Conservation (phyloP, 2,113 vertebrate genomes). For the Hemiprocne comata region DNA sequence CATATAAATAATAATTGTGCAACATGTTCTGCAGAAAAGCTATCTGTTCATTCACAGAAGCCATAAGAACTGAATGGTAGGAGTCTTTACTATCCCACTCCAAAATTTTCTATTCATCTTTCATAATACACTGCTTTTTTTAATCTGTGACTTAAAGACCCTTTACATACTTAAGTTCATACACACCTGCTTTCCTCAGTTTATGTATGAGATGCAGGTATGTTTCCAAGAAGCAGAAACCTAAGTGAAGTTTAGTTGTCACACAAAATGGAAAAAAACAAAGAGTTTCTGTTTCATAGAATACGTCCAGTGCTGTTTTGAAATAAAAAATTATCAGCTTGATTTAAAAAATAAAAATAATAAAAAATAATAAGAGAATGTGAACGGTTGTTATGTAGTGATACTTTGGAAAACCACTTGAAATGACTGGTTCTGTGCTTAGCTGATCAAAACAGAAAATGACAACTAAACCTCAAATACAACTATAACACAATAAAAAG, state of each 20-base stretch:
- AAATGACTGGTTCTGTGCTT: not conserved
- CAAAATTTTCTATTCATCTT: not conserved
- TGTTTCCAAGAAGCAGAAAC: not conserved
- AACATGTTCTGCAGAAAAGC: not conserved
- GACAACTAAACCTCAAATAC: not conserved
- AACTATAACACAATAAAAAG: not conserved
- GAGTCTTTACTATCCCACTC: not conserved
- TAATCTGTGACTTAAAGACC: not conserved
- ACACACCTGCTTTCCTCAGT: not conserved
- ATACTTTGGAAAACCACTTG: not conserved
- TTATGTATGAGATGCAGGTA: not conserved
- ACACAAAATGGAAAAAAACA: not conserved
- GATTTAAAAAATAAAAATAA: not conserved
- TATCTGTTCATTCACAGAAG: not conserved
- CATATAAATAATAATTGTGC: not conserved
- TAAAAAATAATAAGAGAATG: not conserved
- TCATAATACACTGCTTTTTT: not conserved
- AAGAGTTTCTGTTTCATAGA: not conserved
- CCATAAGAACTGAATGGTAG: not conserved
- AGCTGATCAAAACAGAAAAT: not conserved
- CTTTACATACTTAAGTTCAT: not conserved
- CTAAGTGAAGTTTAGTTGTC: not conserved
- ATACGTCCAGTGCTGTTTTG: not conserved
- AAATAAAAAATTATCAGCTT: not conserved
- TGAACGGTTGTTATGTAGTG: not conserved